Conservation (phyloP, 2,888 invertebrate genomes). For the Acrobeloides nanus region DNA sequence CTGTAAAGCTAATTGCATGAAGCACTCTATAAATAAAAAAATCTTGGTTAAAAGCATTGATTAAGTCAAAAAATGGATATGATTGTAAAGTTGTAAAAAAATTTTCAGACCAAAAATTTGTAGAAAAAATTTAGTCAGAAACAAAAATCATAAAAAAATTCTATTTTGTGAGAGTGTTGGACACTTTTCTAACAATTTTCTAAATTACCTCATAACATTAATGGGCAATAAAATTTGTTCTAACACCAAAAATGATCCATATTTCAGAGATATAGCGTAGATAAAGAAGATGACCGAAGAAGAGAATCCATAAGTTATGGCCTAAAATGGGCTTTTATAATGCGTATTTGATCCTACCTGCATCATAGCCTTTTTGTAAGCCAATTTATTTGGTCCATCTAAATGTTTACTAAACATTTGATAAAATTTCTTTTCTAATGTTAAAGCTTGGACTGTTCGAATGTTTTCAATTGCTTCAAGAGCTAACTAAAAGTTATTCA, state of each 20-base stretch:
- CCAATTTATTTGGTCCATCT: constrained; percentile 28
- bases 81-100: too few relatives aligned
- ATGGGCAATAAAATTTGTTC: constrained; percentile 55
- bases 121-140: too few relatives aligned
- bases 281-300: constrained; percentile 54
- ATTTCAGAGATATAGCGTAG: constrained; percentile 55
- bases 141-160: too few relatives aligned
- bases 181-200: too few relatives aligned
- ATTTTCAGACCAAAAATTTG: too few relatives aligned
- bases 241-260: constrained; percentile 56
- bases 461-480: constrained; percentile 57
- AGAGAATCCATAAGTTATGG: constrained; percentile 48
- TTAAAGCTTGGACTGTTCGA: constrained; percentile 56
- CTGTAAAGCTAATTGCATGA: constrained; percentile 60
- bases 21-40: too few relatives aligned
- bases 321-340: too few relatives aligned
- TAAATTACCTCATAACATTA: constrained; percentile 58
- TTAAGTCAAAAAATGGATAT: too few relatives aligned
- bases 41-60: too few relatives aligned
- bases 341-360: too few relatives aligned
- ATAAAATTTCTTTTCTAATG: constrained; percentile 54
- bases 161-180: too few relatives aligned
- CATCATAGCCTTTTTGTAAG: constrained; percentile 10
- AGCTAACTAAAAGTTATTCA: constrained; percentile 45
- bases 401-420: constrained; percentile 26